Percentiles rank a stretch among this genome's conserved stretches.
Evolutionary conservation across 1,140 invertebrate genomes (phyloP).

Genomic region (Drosophila malerkotliana): DNA sequence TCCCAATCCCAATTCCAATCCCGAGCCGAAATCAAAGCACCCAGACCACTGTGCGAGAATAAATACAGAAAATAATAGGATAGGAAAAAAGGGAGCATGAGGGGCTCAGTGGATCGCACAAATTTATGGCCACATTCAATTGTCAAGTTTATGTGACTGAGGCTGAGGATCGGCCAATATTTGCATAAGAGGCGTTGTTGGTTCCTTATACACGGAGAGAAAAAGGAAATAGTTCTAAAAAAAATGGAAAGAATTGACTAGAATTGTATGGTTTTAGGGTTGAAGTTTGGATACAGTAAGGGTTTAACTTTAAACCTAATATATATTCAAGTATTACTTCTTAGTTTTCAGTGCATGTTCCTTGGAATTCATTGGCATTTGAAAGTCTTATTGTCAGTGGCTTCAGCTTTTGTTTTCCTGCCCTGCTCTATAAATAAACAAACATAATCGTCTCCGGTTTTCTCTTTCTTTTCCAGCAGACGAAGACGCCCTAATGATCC

Average conservation of each 20-base stretch:
- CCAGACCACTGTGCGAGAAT: conserved; percentile 53
- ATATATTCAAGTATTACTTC: not conserved
- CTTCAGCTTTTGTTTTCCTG: conserved; percentile 10
- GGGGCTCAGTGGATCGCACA: conserved; percentile 29
- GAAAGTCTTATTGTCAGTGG: conserved; percentile 67
- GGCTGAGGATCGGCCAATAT: conserved; percentile 54
- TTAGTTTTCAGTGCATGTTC: conserved; percentile 30
- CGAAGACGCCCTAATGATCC: conserved; percentile 53
- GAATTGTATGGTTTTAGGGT: not conserved
- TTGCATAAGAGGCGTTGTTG: conserved; percentile 69
- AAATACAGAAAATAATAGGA: conserved; percentile 4
- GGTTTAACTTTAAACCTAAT: too few relatives aligned
- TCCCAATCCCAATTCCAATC: conserved; percentile 7
- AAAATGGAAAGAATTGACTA: not conserved
- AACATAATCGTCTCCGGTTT: conserved; percentile 28
- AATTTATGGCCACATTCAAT: conserved; percentile 80
- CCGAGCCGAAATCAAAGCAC: conserved; percentile 7
- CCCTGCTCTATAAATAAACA: conserved; percentile 40
- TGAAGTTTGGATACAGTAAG: too few relatives aligned
- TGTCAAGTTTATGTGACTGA: conserved; percentile 79
- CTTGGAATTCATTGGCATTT: conserved; percentile 69
- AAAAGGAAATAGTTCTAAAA: not conserved
- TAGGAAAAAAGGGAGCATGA: not conserved
- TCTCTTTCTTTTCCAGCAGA: conserved; percentile 41
- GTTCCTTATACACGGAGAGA: not conserved